Conservation (phyloP, 2,113 vertebrate genomes). For the Siphamia tubifer region DNA sequence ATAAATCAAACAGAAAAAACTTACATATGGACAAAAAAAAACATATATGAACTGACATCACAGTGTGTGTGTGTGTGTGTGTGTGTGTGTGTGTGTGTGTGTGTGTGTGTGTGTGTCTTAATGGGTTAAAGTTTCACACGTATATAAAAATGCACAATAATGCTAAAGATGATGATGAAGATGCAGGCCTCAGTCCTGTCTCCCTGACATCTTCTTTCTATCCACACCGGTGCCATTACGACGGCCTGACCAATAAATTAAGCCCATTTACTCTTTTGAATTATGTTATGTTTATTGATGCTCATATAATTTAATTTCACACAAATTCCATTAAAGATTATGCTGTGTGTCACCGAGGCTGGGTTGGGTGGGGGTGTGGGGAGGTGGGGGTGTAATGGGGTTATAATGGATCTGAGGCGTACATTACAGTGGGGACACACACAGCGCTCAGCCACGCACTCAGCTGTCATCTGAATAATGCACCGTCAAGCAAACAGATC, state of each 20-base stretch:
- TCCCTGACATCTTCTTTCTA: constrained; percentile 77
- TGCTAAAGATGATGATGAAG: too few species aligned
- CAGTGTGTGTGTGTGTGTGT: too few species aligned
- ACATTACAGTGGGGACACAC: constrained; percentile 81
- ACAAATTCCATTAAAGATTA: constrained; percentile 93
- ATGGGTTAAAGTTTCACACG: too few species aligned
- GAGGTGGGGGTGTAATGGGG: constrained; percentile 86
- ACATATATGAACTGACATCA: too few species aligned
- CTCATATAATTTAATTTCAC: constrained; percentile 91
- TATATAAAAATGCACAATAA: too few species aligned
- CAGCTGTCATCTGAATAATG: constrained; percentile 87
- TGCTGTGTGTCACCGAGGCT: constrained; percentile 87
- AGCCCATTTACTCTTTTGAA: constrained; percentile 90
- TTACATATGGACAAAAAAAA: too few species aligned
- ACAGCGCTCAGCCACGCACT: constrained; percentile 71
- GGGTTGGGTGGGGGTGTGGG: too few species aligned
- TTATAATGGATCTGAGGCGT: constrained; percentile 90
- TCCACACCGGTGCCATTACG: constrained; percentile 80
- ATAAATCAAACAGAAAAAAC: too few species aligned
- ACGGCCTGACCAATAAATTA: constrained; percentile 85
- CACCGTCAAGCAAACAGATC: constrained; percentile 84
- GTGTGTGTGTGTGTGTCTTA: too few species aligned
- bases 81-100: too few species aligned
- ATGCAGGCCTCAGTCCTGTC: constrained; percentile 76
- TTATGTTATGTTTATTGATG: constrained; percentile 91